Conservation (phyloP, 1,140 invertebrate species). For the Musca domestica region DNA sequence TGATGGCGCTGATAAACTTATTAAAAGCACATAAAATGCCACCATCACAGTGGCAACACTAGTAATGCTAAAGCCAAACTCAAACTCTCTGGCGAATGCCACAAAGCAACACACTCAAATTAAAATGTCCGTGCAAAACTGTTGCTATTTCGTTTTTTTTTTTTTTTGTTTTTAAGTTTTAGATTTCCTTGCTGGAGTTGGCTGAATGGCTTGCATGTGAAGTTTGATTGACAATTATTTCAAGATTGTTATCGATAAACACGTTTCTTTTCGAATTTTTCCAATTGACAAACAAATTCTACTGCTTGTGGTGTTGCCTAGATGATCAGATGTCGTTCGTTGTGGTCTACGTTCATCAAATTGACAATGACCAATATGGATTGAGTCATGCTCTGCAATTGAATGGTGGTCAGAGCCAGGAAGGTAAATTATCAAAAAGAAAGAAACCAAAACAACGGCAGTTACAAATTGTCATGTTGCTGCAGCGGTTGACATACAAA, state of each 20-base stretch:
- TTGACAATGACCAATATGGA: too few relatives aligned
- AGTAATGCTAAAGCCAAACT: not conserved
- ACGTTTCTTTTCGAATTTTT: slow-evolving; percentile 6
- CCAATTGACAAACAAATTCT: too few relatives aligned
- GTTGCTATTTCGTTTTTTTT: not conserved
- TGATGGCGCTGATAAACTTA: slow-evolving; percentile 53
- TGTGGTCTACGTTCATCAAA: too few relatives aligned
- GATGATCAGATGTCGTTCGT: too few relatives aligned
- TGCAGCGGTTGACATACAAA: too few relatives aligned
- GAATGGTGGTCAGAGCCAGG: too few relatives aligned
- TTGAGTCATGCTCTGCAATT: too few relatives aligned
- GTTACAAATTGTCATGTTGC: too few relatives aligned
- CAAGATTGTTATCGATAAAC: slow-evolving; percentile 22
- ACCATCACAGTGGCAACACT: slow-evolving; percentile 34
- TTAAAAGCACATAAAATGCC: slow-evolving; percentile 53
- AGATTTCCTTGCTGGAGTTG: not conserved
- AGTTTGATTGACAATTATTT: slow-evolving; percentile 22
- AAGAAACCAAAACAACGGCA: too few relatives aligned
- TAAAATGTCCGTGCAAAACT: not conserved
- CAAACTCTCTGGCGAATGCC: not conserved
- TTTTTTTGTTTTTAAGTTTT: not conserved
- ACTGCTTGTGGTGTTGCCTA: too few relatives aligned
- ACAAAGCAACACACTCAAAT: not conserved
- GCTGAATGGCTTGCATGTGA: slow-evolving; percentile 1
- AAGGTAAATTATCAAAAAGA: too few relatives aligned